These are phyloP conservation scores for Punctoribates punctum DNA, from an alignment of 2,888 invertebrate genomes.

Conservation along the genomic window DNA sequence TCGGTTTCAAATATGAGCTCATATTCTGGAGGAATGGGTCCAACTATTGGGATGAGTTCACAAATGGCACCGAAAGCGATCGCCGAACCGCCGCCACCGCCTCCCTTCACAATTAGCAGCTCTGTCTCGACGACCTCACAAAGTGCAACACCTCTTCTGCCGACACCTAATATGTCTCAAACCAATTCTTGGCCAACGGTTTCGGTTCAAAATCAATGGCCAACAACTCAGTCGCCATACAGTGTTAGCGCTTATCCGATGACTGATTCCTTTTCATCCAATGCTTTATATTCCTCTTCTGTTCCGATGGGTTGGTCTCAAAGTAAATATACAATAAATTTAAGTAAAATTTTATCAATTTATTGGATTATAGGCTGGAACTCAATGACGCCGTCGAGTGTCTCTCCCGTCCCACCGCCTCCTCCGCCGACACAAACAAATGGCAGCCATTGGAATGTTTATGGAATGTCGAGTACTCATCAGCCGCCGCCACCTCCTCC, in stretches of 20 bases:
- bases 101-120: conserved; percentile 48
- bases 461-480: background rate
- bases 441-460: conserved; percentile 34
- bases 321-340: too few species aligned
- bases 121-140: conserved; percentile 47
- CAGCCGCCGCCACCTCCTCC: conserved; percentile 52
- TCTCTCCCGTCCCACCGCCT: conserved; percentile 35
- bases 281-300: background rate
- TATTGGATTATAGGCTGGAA: background rate
- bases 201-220: background rate
- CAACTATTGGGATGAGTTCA: conserved; percentile 44
- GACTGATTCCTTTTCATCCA: conserved; percentile 40
- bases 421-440: conserved; percentile 44
- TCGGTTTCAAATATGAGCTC: background rate
- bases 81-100: conserved; percentile 52
- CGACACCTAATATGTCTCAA: conserved; percentile 19
- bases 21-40: conserved; percentile 41
- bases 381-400: conserved; percentile 16
- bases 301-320: background rate
- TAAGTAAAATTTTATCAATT: too few species aligned
- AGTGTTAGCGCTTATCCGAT: background rate
- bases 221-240: background rate
- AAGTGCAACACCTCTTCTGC: background rate
- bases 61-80: conserved; percentile 57
- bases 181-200: background rate